Evolutionary conservation across 1,140 invertebrate species (phyloP).

Genomic region (Zaprionus capensis): DNA sequence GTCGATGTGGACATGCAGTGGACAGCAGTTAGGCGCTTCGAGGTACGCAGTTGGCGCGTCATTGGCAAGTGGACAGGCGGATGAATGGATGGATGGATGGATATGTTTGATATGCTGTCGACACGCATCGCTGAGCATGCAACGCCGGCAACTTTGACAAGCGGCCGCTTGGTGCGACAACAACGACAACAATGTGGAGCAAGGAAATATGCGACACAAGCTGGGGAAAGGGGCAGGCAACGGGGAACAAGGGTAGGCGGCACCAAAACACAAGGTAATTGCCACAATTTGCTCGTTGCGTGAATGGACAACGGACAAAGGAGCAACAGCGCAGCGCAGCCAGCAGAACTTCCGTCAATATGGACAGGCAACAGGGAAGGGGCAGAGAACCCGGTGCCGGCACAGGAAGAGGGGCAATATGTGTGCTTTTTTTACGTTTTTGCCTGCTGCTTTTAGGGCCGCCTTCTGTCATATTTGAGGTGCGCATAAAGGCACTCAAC

Average conservation of each 20-base stretch:
- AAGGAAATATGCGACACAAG: constrained; percentile 51
- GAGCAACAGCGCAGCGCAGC: constrained; percentile 24
- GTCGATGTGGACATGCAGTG: constrained; percentile 36
- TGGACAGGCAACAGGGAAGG: not conserved
- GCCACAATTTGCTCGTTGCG: constrained; percentile 82
- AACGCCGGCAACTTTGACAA: constrained; percentile 50
- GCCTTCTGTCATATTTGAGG: constrained; percentile 80
- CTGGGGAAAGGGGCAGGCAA: not conserved
- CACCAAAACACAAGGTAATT: constrained; percentile 53
- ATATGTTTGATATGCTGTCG: constrained; percentile 76
- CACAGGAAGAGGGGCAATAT: constrained; percentile 2
- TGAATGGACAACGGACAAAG: constrained; percentile 58
- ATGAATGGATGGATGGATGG: constrained; percentile 24
- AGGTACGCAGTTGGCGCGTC: not conserved
- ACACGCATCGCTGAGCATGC: constrained; percentile 77
- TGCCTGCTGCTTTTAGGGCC: constrained; percentile 41
- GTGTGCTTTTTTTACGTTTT: constrained; percentile 26
- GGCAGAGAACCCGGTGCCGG: not conserved
- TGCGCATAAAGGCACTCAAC: constrained; percentile 81
- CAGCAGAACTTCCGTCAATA: constrained; percentile 63
- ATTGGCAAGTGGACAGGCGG: constrained; percentile 16
- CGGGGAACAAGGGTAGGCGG: not conserved
- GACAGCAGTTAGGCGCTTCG: constrained; percentile 34
- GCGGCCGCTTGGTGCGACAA: constrained; percentile 38
- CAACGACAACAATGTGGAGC: constrained; percentile 52